Evolutionary conservation across 1,140 invertebrate genomes (phyloP).

Genomic region (Halyomorpha halys): DNA sequence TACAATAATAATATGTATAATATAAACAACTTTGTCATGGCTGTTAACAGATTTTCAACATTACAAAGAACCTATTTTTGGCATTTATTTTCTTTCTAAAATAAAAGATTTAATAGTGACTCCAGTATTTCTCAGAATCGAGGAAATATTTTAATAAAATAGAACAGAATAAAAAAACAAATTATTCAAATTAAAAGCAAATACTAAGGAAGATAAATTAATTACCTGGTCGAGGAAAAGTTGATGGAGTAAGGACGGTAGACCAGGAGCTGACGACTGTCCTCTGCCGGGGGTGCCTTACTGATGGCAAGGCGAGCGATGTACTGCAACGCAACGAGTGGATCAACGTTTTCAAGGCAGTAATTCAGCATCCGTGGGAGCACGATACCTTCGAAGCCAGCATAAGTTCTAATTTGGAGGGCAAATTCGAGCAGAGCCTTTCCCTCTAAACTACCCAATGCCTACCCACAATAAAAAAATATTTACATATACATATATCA

Average conservation of each 20-base stretch:
- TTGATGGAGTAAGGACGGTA: slow-evolving; percentile 22
- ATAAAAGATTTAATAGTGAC: no score
- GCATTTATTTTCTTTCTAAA: no score
- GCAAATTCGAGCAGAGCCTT: slow-evolving; percentile 43
- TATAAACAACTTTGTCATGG: no score
- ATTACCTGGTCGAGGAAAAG: slow-evolving; percentile 20
- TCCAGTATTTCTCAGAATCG: no score
- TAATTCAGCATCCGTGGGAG: slow-evolving; percentile 54
- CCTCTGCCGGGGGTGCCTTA: slow-evolving; percentile 22
- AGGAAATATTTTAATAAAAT: no score
- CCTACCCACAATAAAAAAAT: slow-evolving; percentile 26
- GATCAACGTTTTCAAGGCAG: slow-evolving; percentile 39
- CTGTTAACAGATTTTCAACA: no score
- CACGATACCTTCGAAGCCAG: slow-evolving; percentile 61
- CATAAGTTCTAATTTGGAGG: slow-evolving; percentile 49
- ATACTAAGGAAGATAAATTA: no score
- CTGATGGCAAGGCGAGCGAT: slow-evolving; percentile 51
- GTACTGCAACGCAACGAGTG: slow-evolving; percentile 43
- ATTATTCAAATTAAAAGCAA: no score
- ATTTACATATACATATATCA: no score
- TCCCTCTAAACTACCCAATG: slow-evolving; percentile 19
- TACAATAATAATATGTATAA: no score
- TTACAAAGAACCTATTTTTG: no score
- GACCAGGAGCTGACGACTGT: slow-evolving; percentile 15
- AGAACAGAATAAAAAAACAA: no score